phyloP scores from a whole-genome alignment of 2,113 vertebrate genomes.

The Lepidothrix coronata region DNA sequence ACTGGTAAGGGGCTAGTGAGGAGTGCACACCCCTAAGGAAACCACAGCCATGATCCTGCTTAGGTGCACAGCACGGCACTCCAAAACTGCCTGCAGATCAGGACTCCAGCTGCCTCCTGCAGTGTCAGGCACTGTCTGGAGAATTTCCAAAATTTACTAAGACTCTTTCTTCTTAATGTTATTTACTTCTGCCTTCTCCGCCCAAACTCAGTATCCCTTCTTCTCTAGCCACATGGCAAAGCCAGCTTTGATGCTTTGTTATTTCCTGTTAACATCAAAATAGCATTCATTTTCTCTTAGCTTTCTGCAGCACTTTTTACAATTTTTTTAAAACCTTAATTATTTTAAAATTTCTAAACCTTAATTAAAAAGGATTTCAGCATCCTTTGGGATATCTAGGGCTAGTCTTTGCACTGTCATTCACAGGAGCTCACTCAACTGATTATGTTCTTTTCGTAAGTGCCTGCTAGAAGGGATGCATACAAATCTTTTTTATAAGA shows the following conservation, averaged over 20 bases:
- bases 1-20: accelerated
- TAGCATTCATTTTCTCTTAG: background rate
- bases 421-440: background rate
- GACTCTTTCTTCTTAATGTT: background rate
- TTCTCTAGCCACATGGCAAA: background rate
- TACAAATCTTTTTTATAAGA: background rate
- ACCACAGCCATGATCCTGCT: accelerated
- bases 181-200: background rate
- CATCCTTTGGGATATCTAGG: background rate
- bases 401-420: background rate
- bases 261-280: constrained; percentile 24
- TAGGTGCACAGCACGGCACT: background rate
- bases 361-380: background rate
- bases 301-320: background rate
- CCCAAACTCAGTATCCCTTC: background rate
- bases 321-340: background rate
- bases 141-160: background rate
- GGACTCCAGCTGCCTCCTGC: background rate
- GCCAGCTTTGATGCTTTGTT: background rate
- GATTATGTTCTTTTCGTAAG: background rate
- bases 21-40: background rate
- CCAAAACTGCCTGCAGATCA: background rate
- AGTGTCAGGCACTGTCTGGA: background rate
- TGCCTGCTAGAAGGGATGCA: background rate
- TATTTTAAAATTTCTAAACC: background rate